Evolutionary conservation across 2,888 invertebrate species (phyloP).

Genomic region (Hypena proboscidalis): DNA sequence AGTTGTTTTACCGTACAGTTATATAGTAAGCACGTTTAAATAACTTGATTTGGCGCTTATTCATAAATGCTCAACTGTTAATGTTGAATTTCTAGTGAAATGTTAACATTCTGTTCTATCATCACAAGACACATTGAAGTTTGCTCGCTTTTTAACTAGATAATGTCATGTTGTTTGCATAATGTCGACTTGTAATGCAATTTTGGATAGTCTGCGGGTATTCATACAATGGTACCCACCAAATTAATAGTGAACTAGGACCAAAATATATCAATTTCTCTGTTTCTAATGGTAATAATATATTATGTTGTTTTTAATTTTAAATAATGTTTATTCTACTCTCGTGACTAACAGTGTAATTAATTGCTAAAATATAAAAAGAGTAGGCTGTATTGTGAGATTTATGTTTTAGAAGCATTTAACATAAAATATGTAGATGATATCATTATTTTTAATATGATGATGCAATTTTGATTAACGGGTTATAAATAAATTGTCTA

Average conservation of each 20-base stretch:
- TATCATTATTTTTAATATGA: constrained; percentile 82
- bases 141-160: constrained; percentile 7
- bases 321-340: constrained; percentile 71
- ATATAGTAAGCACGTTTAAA: constrained; percentile 20
- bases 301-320: constrained; percentile 78
- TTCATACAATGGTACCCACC: constrained; percentile 45
- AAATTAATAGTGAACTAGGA: constrained; percentile 68
- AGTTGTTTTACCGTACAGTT: constrained; percentile 35
- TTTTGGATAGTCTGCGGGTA: constrained; percentile 39
- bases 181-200: constrained; percentile 18
- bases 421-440: constrained; percentile 78
- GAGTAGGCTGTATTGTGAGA: constrained; percentile 74
- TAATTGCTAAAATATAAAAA: constrained; percentile 59
- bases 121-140: constrained; percentile 25
- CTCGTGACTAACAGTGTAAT: constrained; percentile 73
- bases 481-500: constrained; percentile 80
- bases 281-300: constrained; percentile 66
- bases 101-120: constrained; percentile 18
- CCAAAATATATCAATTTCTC: constrained; percentile 74
- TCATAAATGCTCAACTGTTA: constrained; percentile 14
- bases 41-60: constrained; percentile 15
- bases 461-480: constrained; percentile 79
- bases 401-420: constrained; percentile 83
- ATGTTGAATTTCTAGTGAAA: constrained; percentile 18
- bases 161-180: constrained; percentile 9